Evolutionary conservation across 2,888 invertebrate species (phyloP).

Genomic region (Tetropium fuscum): DNA sequence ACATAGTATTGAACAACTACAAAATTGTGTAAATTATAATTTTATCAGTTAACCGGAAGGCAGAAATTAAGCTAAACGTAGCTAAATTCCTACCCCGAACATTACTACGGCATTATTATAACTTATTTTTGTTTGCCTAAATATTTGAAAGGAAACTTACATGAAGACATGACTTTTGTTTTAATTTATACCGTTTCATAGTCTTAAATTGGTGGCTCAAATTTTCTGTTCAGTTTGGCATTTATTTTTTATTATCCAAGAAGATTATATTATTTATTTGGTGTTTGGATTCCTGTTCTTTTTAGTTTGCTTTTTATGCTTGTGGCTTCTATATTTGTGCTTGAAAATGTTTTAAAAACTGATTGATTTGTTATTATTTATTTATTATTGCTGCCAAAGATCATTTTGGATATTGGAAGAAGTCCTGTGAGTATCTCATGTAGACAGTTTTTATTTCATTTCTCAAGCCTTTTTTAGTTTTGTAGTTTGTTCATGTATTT

Average conservation of each 20-base stretch:
- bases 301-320: conserved; percentile 31
- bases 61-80: no score
- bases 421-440: conserved; percentile 59
- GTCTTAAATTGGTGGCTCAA: conserved; percentile 35
- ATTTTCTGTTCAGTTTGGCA: conserved; percentile 32
- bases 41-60: no score
- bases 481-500: conserved; percentile 11
- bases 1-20: conserved; percentile 6
- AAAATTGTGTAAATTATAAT: no score
- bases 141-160: conserved; percentile 56
- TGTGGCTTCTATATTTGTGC: conserved; percentile 32
- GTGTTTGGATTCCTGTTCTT: conserved; percentile 45
- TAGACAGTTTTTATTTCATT: conserved; percentile 47
- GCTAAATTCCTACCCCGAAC: no score
- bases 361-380: conserved; percentile 25
- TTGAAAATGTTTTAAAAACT: conserved; percentile 52
- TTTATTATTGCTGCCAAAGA: conserved; percentile 50
- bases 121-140: conserved; percentile 13
- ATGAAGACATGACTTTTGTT: conserved; percentile 37
- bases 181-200: background rate
- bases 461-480: conserved; percentile 33
- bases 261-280: conserved; percentile 45
- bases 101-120: background rate
- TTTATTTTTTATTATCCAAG: conserved; percentile 37
- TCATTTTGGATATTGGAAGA: conserved; percentile 61